These are phyloP conservation scores for Periphyllus acericola DNA, from an alignment of 2,888 invertebrate genomes.

Conservation along the genomic window DNA sequence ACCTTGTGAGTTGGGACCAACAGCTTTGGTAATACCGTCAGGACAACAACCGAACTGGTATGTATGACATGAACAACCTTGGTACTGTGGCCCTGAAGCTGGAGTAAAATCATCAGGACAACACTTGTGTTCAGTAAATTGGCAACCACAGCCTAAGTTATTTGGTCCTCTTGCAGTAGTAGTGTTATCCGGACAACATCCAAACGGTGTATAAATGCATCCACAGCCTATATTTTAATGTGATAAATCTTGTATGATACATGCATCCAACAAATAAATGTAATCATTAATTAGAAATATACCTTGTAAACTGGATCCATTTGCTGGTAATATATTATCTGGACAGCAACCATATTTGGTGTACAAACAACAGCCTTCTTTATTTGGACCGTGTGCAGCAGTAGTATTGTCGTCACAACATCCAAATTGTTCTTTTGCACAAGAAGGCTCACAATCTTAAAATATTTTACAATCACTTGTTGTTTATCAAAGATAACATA, in stretches of 20 bases:
- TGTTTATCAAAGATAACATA: background rate
- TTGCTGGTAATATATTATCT: constrained; percentile 84
- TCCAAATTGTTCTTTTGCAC: constrained; percentile 71
- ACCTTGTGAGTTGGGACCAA: constrained; percentile 78
- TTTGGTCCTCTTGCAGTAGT: constrained; percentile 82
- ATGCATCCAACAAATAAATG: background rate
- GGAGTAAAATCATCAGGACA: constrained; percentile 84
- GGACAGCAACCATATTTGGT: constrained; percentile 87
- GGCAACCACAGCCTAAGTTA: constrained; percentile 85
- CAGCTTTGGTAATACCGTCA: constrained; percentile 81
- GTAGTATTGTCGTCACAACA: constrained; percentile 80
- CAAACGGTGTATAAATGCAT: constrained; percentile 79
- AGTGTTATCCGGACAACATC: constrained; percentile 87
- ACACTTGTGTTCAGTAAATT: constrained; percentile 79
- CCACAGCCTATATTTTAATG: constrained; percentile 74
- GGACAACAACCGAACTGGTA: constrained; percentile 92
- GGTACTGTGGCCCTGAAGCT: constrained; percentile 80
- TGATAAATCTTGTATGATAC: background rate
- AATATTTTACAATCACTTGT: background rate
- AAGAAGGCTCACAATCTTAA: constrained; percentile 33
- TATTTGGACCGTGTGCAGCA: constrained; percentile 73
- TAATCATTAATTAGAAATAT: constrained; percentile 58
- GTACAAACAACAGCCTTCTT: constrained; percentile 78
- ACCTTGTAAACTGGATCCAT: constrained; percentile 80
- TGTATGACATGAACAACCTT: constrained; percentile 86